Evolutionary conservation across 2,797 vertebrate genomes (phyloP).

Genomic region (Brotula barbata): DNA sequence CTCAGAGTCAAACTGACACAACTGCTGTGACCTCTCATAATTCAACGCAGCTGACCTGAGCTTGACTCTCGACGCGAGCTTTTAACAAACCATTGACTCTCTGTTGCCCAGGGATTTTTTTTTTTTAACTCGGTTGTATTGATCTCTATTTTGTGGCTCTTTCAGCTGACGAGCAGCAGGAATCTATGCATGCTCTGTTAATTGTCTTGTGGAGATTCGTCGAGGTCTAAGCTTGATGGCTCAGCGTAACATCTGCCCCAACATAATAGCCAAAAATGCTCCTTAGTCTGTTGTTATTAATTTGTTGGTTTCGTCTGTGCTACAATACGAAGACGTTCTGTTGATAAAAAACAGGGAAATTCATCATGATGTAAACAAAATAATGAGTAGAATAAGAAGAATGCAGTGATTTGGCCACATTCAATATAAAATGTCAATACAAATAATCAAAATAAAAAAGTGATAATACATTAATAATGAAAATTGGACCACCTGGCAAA

Average conservation of each 20-base stretch:
- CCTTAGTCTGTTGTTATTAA: slow-evolving; percentile 48
- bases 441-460: too few species aligned
- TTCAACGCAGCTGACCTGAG: slow-evolving; percentile 58
- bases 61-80: slow-evolving; percentile 43
- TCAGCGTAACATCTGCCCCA: slow-evolving; percentile 31
- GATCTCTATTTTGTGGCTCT: slow-evolving; percentile 61
- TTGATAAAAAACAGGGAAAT: too few species aligned
- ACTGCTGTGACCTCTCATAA: slow-evolving; percentile 22
- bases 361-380: too few species aligned
- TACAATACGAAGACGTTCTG: too few species aligned
- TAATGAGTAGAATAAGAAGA: too few species aligned
- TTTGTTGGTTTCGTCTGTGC: slow-evolving; percentile 21
- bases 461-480: too few species aligned
- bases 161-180: slow-evolving; percentile 51
- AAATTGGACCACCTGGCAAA: too few species aligned
- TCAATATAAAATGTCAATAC: too few species aligned
- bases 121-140: slow-evolving; percentile 43
- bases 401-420: too few species aligned
- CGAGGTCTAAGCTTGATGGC: slow-evolving; percentile 46
- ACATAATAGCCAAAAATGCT: slow-evolving; percentile 40
- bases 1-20: slow-evolving; percentile 4
- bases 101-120: slow-evolving; percentile 29
- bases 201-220: slow-evolving; percentile 60
- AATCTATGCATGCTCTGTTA: slow-evolving; percentile 51
- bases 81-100: slow-evolving; percentile 61